Evolutionary conservation across 2,113 vertebrate species (phyloP).

Genomic region (Onychostoma macrolepis): DNA sequence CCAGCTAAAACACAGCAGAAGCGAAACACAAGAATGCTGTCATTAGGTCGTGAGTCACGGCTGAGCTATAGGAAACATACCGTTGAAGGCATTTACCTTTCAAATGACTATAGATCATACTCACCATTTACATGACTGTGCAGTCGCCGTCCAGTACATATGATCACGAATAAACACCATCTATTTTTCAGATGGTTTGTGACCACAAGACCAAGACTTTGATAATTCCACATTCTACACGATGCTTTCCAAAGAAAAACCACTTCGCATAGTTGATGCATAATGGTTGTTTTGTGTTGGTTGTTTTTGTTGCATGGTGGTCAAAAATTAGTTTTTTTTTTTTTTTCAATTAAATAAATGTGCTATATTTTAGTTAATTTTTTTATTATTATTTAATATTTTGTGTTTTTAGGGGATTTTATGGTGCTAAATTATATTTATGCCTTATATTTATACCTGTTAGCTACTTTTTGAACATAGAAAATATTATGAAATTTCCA

Average conservation of each 20-base stretch:
- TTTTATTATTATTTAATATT: not conserved
- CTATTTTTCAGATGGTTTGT: too few relatives aligned
- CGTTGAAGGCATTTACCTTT: conserved; percentile 24
- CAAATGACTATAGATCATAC: conserved; percentile 16
- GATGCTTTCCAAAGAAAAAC: not conserved
- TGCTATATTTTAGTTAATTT: too few relatives aligned
- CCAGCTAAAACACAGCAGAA: not conserved
- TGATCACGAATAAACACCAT: not conserved
- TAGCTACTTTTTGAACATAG: not conserved
- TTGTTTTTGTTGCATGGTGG: not conserved
- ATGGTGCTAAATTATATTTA: not conserved
- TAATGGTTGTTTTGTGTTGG: not conserved
- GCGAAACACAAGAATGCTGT: not conserved
- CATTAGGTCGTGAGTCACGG: not conserved
- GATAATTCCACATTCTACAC: not conserved
- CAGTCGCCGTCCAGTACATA: not conserved
- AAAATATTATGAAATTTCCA: not conserved
- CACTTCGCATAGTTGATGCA: not conserved
- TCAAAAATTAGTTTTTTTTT: not conserved
- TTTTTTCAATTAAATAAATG: too few relatives aligned
- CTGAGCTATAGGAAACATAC: not conserved
- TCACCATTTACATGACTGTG: conserved; percentile 14
- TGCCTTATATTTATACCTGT: not conserved
- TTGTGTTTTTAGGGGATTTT: not conserved
- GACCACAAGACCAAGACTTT: not conserved